These are phyloP conservation scores for Cathartes aura DNA, from an alignment of 2,113 vertebrate genomes.

Conservation along the genomic window DNA sequence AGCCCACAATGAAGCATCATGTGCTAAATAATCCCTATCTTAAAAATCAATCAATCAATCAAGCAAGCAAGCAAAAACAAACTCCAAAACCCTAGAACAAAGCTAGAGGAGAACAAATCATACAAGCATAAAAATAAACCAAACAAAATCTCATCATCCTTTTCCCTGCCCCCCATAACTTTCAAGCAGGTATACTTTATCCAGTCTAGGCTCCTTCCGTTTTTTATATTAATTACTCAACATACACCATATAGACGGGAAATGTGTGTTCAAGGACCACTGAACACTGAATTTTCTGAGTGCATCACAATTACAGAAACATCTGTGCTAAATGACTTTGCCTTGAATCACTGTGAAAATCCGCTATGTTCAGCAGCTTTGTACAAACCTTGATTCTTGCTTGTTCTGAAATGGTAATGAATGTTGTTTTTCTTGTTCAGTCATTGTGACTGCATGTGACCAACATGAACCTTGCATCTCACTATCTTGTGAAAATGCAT, in stretches of 20 bases:
- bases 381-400: neutral
- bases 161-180: neutral
- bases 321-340: constrained; percentile 11
- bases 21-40: neutral
- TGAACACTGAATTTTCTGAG: constrained; percentile 2
- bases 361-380: neutral
- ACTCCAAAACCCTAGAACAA: neutral
- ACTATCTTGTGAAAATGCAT: neutral
- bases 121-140: neutral
- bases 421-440: neutral
- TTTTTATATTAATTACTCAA: neutral
- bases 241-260: neutral
- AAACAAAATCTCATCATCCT: neutral
- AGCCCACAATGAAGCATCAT: neutral
- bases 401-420: neutral
- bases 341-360: neutral
- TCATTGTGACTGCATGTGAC: neutral
- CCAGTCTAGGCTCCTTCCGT: neutral
- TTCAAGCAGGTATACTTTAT: neutral
- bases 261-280: neutral
- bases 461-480: neutral
- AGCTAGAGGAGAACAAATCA: neutral
- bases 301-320: constrained; percentile 20
- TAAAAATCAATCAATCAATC: neutral
- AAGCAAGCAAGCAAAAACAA: neutral